Evolutionary conservation across 2,797 vertebrate genomes (phyloP).

Genomic region (Limosa lapponica): DNA sequence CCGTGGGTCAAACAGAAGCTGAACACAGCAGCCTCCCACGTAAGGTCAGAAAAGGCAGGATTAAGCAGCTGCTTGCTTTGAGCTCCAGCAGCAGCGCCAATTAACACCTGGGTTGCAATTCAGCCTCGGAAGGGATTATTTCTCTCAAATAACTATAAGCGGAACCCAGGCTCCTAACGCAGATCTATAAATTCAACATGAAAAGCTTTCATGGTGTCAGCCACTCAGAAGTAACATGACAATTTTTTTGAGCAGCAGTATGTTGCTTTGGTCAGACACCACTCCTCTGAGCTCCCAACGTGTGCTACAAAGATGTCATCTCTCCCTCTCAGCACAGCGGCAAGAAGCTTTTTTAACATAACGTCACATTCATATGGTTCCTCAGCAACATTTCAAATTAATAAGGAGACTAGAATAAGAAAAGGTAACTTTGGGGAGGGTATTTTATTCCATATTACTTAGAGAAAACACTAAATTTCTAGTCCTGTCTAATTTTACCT

Average conservation of each 20-base stretch:
- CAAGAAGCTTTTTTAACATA: not conserved
- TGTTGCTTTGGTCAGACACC: not conserved
- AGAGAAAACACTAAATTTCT: not conserved
- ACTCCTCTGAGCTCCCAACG: not conserved
- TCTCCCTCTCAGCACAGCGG: not conserved
- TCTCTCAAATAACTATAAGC: not conserved
- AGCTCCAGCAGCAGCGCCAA: not conserved
- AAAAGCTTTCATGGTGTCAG: not conserved
- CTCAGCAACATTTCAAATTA: not conserved
- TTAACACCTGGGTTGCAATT: not conserved
- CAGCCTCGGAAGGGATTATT: not conserved
- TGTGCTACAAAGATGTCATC: not conserved
- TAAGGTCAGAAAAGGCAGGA: not conserved
- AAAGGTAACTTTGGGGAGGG: not conserved
- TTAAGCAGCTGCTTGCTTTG: accelerated
- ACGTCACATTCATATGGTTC: not conserved
- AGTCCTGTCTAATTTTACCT: not conserved
- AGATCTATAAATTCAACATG: not conserved
- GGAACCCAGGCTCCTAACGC: not conserved
- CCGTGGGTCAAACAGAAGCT: not conserved
- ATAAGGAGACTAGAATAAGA: not conserved
- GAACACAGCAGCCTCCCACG: not conserved
- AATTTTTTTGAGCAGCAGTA: not conserved
- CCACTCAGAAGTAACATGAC: not conserved
- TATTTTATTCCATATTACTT: not conserved